Base-by-base conservation (phyloP, 2,888 invertebrate genomes). In the Campaea margaritaria region DNA sequence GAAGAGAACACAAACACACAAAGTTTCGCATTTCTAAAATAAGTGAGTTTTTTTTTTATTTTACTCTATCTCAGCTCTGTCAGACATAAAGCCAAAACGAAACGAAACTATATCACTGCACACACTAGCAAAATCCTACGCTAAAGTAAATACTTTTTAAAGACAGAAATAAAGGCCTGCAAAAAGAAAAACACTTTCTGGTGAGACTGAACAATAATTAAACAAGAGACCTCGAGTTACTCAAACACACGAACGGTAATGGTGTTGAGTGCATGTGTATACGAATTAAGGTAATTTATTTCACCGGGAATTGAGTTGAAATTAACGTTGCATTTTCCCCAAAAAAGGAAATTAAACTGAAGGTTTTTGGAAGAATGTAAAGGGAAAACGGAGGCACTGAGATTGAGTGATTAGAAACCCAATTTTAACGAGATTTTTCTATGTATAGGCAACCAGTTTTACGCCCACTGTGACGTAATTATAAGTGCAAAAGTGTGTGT, bases 241-340 rank as follows among this genome's bases (percentile, higher is more conserved):
- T 68, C 59, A 71, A 64, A 73, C 59, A 69, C 66, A 64, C 67
- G 58, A 31, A 31, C 31, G 10, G 31, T 62, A 58, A 70, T 59
- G 70, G 76, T 74, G 80, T 74, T 78, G 78, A 83, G 81, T 79
- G 79, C 79, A 76, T 68, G 74, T 64, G 64, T 68, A 74, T 72
- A 73, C 76, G 76, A 84, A 84, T 83, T 84, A 85, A 79, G 80
- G 73, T 79, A 82, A 85, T 79, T 75, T 77, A 77, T 76, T 80
- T 64, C 68, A 67, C 65, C 64, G 77, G 75, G 75, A 76, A 83
- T 78, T 75, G 77, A 78, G 75, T 39, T 43, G 36, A 58, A 58
- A 81, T 78, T 58, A 58, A 13, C 41, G 46, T 44, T 51, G 46
- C 58, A 58, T 46, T 47, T 58, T 58, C 41, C 58, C 42, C 21